Evolutionary conservation across 2,113 vertebrate genomes (phyloP).

Genomic region (Macaca nemestrina): DNA sequence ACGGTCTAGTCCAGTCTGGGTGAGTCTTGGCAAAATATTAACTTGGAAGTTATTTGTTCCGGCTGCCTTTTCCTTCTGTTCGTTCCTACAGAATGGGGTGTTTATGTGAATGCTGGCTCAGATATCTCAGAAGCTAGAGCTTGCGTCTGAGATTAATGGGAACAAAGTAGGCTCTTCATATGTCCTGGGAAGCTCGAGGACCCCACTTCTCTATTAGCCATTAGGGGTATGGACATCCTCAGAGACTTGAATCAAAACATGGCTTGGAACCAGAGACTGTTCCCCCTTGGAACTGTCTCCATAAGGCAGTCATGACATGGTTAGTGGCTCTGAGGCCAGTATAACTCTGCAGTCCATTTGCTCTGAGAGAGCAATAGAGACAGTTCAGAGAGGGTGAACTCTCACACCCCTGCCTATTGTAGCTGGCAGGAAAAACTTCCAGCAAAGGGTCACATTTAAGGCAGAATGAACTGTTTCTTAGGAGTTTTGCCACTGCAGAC

Average conservation of each 20-base stretch:
- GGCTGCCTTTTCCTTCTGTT: not conserved
- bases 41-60: not conserved
- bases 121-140: not conserved
- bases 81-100: not conserved
- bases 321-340: not conserved
- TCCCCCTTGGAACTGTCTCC: not conserved
- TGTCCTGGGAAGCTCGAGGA: not conserved
- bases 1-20: not conserved
- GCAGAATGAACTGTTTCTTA: not conserved
- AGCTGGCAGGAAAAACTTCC: not conserved
- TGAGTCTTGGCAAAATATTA: conserved; percentile 17
- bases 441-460: not conserved
- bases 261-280: not conserved
- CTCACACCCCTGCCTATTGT: not conserved
- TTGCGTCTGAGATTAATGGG: not conserved
- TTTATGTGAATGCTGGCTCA: not conserved
- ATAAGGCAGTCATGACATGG: accelerated
- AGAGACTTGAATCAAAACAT: not conserved
- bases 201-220: not conserved
- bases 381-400: not conserved
- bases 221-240: not conserved
- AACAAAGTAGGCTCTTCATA: not conserved
- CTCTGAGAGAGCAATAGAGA: not conserved
- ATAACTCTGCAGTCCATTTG: not conserved
- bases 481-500: not conserved